Conservation (phyloP, 2,888 invertebrate genomes). For the Thera obeliscata region DNA sequence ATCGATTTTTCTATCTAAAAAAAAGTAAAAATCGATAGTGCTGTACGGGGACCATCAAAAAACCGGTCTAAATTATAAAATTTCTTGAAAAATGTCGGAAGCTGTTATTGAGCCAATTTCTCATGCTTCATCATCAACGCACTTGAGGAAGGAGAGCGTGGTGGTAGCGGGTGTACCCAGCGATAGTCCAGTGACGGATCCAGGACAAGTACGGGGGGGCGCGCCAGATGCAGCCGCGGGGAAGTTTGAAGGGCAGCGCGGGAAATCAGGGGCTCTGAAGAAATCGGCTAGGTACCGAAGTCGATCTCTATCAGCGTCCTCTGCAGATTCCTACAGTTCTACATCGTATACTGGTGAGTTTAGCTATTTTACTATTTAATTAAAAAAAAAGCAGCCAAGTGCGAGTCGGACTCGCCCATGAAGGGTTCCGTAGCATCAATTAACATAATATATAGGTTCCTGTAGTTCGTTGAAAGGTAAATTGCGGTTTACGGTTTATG, state of each 20-base stretch:
- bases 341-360: constrained; percentile 86
- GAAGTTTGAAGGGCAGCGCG: constrained; percentile 76
- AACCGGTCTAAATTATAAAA: constrained; percentile 17
- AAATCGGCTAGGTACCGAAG: constrained; percentile 95
- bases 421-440: no score
- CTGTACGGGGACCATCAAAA: constrained; percentile 21
- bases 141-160: constrained; percentile 70
- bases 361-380: neutral
- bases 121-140: constrained; percentile 46
- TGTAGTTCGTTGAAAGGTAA: no score
- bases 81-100: constrained; percentile 66
- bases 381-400: no score
- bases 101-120: constrained; percentile 68
- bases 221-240: constrained; percentile 67
- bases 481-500: no score
- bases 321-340: constrained; percentile 97
- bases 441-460: no score
- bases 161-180: constrained; percentile 82
- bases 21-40: constrained; percentile 33
- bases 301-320: constrained; percentile 96
- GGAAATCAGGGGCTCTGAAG: constrained; percentile 90
- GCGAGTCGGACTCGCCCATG: no score
- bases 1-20: constrained; percentile 33
- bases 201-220: constrained; percentile 85
- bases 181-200: constrained; percentile 91